Conservation (phyloP, 2,797 vertebrate genomes). For the Lagodon rhomboides region DNA sequence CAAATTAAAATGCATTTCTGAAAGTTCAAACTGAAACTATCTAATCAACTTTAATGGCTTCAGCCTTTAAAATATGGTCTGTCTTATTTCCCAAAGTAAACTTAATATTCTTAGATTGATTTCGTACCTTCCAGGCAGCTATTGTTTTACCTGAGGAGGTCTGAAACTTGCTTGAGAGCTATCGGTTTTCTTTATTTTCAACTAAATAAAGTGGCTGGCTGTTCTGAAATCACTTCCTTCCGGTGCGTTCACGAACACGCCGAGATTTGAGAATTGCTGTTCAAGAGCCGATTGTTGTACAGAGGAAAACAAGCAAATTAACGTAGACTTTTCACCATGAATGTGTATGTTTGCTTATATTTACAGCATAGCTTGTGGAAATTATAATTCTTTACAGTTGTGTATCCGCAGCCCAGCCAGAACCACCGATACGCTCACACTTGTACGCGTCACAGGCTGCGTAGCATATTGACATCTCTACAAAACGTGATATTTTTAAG, state of each 20-base stretch:
- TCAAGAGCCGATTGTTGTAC: not conserved
- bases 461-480: too few species aligned
- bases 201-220: not conserved
- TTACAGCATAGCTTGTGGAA: not conserved
- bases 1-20: constrained; percentile 4
- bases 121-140: not conserved
- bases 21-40: not conserved
- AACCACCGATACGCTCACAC: too few species aligned
- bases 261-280: not conserved
- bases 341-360: not conserved
- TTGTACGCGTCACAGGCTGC: too few species aligned
- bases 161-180: constrained; percentile 1
- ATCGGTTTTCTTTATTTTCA: not conserved
- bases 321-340: not conserved
- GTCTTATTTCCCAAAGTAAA: constrained; percentile 10
- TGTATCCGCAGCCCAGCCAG: too few species aligned
- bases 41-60: not conserved
- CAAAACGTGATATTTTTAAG: too few species aligned
- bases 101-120: constrained; percentile 11
- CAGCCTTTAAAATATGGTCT: not conserved
- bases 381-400: too few species aligned
- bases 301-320: not conserved
- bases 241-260: not conserved
- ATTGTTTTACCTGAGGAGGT: constrained; percentile 1
- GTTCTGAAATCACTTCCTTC: constrained; percentile 2